Evolutionary conservation across 1,140 invertebrate genomes (phyloP).

Genomic region (Macrobrachium nipponense): DNA sequence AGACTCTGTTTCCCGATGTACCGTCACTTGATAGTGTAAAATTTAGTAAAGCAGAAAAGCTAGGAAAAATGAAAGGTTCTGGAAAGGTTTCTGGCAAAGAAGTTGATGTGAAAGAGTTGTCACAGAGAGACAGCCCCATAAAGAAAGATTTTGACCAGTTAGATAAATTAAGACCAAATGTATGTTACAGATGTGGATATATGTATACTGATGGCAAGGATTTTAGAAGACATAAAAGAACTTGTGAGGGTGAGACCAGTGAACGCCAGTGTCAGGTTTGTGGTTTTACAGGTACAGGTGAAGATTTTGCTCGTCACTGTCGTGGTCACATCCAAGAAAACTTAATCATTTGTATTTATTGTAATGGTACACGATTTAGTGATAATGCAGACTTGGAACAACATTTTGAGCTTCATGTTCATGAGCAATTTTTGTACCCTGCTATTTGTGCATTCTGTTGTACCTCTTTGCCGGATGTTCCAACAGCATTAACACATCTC

Average conservation of each 20-base stretch:
- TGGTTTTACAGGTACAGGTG: slow-evolving; percentile 44
- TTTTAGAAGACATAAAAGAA: slow-evolving; percentile 53
- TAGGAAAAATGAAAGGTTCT: slow-evolving; percentile 10
- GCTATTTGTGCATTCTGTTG: slow-evolving; percentile 63
- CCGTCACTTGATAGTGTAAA: slow-evolving; percentile 33
- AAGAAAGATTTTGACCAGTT: slow-evolving; percentile 53
- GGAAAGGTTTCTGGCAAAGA: slow-evolving; percentile 27
- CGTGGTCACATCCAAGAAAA: slow-evolving; percentile 59
- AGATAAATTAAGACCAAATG: slow-evolving; percentile 50
- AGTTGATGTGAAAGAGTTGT: slow-evolving; percentile 16
- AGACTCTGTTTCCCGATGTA: slow-evolving; percentile 59
- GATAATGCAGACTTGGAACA: slow-evolving; percentile 46
- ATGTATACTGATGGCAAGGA: slow-evolving; percentile 56
- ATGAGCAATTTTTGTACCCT: slow-evolving; percentile 63
- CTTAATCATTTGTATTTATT: slow-evolving; percentile 59
- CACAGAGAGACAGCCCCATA: slow-evolving; percentile 22
- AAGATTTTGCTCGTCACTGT: slow-evolving; percentile 61
- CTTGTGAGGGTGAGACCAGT: slow-evolving; percentile 54
- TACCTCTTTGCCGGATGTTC: slow-evolving; percentile 57
- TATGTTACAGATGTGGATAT: slow-evolving; percentile 62
- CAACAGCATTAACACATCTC: slow-evolving; percentile 56
- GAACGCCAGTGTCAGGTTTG: slow-evolving; percentile 57
- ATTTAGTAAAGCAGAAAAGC: slow-evolving; percentile 32
- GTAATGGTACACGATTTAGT: slow-evolving; percentile 60
- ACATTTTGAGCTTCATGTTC: slow-evolving; percentile 63